phyloP scores from a whole-genome alignment of 2,113 vertebrate species.

The Bujurquina vittata region DNA sequence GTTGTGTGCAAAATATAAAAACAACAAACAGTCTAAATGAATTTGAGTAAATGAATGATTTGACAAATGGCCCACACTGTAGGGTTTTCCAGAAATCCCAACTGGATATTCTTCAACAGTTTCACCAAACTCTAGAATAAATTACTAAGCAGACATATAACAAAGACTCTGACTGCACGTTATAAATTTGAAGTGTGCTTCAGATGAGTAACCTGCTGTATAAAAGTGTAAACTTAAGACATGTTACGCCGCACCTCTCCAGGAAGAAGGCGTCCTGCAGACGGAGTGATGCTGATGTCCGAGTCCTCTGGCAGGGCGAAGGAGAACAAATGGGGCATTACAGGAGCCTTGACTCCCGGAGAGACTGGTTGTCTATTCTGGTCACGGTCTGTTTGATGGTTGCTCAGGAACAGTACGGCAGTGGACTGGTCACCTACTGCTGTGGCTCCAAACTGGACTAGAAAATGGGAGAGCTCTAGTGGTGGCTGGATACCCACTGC shows the following conservation, averaged over 20 bases:
- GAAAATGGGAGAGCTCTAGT: slow-evolving; percentile 88
- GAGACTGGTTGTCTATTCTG: slow-evolving; percentile 21
- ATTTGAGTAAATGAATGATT: too few relatives aligned
- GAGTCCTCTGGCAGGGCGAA: slow-evolving; percentile 80
- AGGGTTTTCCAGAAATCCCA: not conserved
- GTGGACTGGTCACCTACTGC: slow-evolving; percentile 80
- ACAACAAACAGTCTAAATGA: not conserved
- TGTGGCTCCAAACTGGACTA: slow-evolving; percentile 88
- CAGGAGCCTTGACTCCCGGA: slow-evolving; percentile 31
- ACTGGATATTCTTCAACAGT: not conserved
- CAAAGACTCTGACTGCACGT: not conserved
- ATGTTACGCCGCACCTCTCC: slow-evolving; percentile 69
- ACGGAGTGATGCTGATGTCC: slow-evolving; percentile 84
- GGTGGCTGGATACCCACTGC: slow-evolving; percentile 86
- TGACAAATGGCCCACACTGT: not conserved
- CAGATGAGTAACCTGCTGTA: not conserved
- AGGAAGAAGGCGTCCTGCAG: slow-evolving; percentile 78
- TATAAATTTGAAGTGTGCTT: not conserved
- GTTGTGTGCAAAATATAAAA: not conserved
- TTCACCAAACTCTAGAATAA: not conserved
- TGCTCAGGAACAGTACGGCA: slow-evolving; percentile 80
- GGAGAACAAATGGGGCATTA: slow-evolving; percentile 83
- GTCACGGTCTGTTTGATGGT: slow-evolving; percentile 36
- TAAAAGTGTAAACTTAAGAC: slow-evolving; percentile 5
- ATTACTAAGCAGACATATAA: not conserved